These are phyloP conservation scores for Xylocopa sonorina DNA, from an alignment of 1,140 invertebrate species.

Conservation along the genomic window DNA sequence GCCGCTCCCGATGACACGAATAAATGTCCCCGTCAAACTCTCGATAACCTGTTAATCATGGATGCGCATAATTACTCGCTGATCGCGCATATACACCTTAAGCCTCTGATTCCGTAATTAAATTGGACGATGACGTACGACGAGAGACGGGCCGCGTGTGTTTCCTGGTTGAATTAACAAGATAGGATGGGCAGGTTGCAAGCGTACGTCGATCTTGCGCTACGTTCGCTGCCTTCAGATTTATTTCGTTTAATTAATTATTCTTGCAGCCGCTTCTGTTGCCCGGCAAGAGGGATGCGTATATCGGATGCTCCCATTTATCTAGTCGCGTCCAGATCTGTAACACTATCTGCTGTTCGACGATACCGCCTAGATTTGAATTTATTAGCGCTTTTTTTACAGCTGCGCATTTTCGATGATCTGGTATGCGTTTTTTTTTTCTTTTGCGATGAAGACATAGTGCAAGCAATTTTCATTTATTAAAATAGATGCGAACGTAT, in stretches of 20 bases:
- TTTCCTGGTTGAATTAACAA: not conserved
- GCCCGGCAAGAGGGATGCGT: not conserved
- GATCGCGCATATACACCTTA: not conserved
- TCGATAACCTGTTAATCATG: constrained; percentile 21
- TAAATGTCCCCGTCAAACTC: constrained; percentile 1
- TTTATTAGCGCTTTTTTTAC: not conserved
- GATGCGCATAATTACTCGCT: constrained; percentile 20
- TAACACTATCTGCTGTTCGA: not conserved
- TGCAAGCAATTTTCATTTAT: too few species aligned
- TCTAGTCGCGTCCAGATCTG: not conserved
- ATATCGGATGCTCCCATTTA: not conserved
- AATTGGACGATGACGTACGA: not conserved
- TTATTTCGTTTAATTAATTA: constrained; percentile 10
- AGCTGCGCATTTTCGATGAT: not conserved
- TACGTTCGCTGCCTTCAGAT: not conserved
- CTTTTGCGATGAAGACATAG: not conserved
- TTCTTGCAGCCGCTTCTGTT: not conserved
- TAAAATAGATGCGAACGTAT: too few species aligned
- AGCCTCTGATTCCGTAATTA: constrained; percentile 17
- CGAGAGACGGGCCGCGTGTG: not conserved
- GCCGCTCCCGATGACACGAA: not conserved
- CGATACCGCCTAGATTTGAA: not conserved
- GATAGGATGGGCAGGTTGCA: not conserved
- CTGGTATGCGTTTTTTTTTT: too few species aligned
- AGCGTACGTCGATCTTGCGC: not conserved